Evolutionary conservation across 1,140 invertebrate genomes (phyloP), one percentile per base, ranked within the genome.

Genomic region (Drosophila navojoa): DNA sequence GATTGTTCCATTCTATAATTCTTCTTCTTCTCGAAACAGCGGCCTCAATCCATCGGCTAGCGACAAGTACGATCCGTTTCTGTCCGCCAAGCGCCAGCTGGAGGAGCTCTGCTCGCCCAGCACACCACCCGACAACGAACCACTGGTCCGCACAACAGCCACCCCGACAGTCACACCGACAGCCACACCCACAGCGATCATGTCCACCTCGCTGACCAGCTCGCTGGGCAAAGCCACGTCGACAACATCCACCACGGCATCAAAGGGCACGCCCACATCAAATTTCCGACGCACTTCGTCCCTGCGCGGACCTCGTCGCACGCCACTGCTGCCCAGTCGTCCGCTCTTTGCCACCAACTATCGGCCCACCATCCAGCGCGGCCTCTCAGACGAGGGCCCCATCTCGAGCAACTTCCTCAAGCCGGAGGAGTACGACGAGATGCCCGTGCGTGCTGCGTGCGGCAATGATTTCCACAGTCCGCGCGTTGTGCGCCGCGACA

Each of bases 61-160:
- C 58, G 91, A 93, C 57, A 92, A 93, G 19, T 96, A 96, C 90
- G 94, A 96, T 91, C 95, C 95, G 38, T 96, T 95, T 90, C 81
- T 94, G 32, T 93, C 94, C 66, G 95, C 95, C 3, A 95, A 95
- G 77, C 93, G 94, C n/a, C 95, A 96, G 91, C 93, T 96, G 81
- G 94, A 94, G 89, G 95, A 96, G 73, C 92, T 95, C 9, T 93
- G 95, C 62, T 94, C 93, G 27, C 92, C 81, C 84, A 92, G 70
- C 52, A 81, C 81, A 19, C 79, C 81, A 50, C 74, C 84, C 22
- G 75, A 77, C 62, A 76, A 68, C 50, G 71, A 71, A 15, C 47
- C 63, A 57, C 9, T 40, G 57, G 29, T 53, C 38, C 50, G 72
- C 66, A 19, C 35, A 63, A 62, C 71, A 78, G 38, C 63, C 3